Percentiles rank a stretch among this genome's conserved stretches.
Evolutionary conservation across 2,888 invertebrate genomes (phyloP).

Genomic region (Chloromyia formosa): DNA sequence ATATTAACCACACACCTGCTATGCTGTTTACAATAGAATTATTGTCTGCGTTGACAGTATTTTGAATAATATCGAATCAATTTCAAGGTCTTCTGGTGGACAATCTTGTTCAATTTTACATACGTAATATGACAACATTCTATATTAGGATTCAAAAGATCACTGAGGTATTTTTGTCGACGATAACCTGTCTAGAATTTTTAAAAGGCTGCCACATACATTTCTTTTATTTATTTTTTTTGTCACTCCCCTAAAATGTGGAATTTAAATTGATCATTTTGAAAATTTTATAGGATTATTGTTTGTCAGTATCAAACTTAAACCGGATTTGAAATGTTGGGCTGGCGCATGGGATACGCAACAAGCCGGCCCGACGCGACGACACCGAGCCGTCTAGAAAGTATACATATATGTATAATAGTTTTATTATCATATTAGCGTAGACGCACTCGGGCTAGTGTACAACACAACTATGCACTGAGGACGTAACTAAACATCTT

Average conservation of each 20-base stretch:
- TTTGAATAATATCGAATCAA: background rate
- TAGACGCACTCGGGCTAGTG: no score
- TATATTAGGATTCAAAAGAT: no score
- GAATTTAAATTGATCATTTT: slow-evolving; percentile 7
- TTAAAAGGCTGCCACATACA: background rate
- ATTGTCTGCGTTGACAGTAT: background rate
- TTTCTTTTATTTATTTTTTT: background rate
- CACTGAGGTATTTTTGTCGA: background rate
- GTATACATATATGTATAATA: no score
- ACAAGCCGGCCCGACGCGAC: no score
- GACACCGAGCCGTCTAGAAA: no score
- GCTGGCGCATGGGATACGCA: no score
- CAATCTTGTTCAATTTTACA: no score
- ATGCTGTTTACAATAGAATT: background rate
- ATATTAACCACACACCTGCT: background rate
- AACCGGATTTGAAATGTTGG: background rate
- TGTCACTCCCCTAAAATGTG: background rate
- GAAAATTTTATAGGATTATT: background rate
- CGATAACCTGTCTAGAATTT: background rate
- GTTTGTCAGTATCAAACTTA: background rate
- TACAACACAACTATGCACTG: no score
- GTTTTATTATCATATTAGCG: no score
- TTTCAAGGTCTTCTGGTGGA: background rate
- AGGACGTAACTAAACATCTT: no score
- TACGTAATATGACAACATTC: no score